These are phyloP conservation scores for Grus americana DNA, from an alignment of 2,113 vertebrate species.

Conservation along the genomic window DNA sequence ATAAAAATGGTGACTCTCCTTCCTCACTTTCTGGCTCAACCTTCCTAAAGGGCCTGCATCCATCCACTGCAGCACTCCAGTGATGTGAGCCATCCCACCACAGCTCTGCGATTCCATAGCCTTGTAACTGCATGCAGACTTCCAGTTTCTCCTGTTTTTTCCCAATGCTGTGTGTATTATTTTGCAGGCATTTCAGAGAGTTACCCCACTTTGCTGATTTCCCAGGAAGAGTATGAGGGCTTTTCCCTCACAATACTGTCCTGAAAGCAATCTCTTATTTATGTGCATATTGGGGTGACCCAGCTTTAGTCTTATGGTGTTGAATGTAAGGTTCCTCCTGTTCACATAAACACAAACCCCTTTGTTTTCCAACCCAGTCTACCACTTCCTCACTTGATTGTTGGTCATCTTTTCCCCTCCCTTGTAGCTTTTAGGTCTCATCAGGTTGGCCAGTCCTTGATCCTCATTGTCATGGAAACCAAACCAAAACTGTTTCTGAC, in stretches of 20 bases:
- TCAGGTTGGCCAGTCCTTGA: neutral
- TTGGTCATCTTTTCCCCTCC: neutral
- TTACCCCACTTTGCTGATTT: neutral
- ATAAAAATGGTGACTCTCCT: neutral
- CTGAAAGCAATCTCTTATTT: neutral
- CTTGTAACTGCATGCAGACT: neutral
- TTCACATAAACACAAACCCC: neutral
- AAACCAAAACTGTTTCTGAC: neutral
- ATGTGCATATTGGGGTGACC: neutral
- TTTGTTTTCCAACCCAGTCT: neutral
- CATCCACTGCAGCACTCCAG: neutral
- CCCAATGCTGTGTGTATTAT: neutral
- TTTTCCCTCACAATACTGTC: neutral
- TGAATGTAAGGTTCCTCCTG: neutral
- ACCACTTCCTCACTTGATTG: neutral
- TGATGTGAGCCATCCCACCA: neutral
- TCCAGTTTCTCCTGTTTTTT: neutral
- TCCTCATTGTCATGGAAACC: neutral
- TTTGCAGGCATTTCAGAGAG: neutral
- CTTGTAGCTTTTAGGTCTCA: neutral
- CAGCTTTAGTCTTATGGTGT: neutral
- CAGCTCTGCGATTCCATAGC: neutral
- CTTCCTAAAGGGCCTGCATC: neutral
- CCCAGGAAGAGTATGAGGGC: neutral
- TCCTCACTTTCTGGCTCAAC: neutral